Conservation (phyloP, 2,888 invertebrate genomes). For the Tholera decimalis region DNA sequence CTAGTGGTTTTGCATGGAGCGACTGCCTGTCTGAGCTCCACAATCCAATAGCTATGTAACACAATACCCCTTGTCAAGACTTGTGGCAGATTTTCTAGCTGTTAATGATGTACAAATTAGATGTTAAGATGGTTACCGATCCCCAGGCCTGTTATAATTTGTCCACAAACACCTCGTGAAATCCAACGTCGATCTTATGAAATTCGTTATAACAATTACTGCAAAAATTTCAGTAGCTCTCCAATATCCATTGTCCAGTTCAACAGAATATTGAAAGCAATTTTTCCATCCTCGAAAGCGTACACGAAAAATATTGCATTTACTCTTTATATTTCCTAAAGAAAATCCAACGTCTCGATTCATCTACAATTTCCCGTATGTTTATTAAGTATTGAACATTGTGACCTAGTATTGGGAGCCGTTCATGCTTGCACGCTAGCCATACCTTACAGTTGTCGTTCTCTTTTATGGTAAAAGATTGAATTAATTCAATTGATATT, state of each 20-base stretch:
- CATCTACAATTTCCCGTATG: conserved; percentile 56
- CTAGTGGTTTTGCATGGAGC: too few species aligned
- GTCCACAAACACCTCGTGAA: too few species aligned
- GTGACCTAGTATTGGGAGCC: conserved; percentile 53
- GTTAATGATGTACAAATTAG: too few species aligned
- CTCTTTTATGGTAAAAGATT: conserved; percentile 58
- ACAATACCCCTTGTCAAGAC: too few species aligned
- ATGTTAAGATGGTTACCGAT: too few species aligned
- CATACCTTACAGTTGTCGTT: conserved; percentile 39
- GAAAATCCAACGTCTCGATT: conserved; percentile 52
- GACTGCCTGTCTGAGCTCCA: too few species aligned
- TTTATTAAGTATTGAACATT: conserved; percentile 61
- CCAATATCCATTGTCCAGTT: conserved; percentile 41
- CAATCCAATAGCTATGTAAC: too few species aligned
- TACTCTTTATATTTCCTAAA: conserved; percentile 42
- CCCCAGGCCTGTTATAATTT: too few species aligned
- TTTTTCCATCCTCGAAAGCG: conserved; percentile 13
- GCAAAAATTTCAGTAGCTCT: conserved; percentile 13
- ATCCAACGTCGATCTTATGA: not conserved
- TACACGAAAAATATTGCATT: conserved; percentile 50
- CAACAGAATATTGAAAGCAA: conserved; percentile 45
- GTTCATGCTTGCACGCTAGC: conserved; percentile 42
- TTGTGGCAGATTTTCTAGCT: too few species aligned
- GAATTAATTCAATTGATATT: conserved; percentile 61
- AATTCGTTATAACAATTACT: conserved; percentile 20